Base-by-base conservation (phyloP, 2,797 vertebrate genomes). In the Lutjanus argentimaculatus region DNA sequence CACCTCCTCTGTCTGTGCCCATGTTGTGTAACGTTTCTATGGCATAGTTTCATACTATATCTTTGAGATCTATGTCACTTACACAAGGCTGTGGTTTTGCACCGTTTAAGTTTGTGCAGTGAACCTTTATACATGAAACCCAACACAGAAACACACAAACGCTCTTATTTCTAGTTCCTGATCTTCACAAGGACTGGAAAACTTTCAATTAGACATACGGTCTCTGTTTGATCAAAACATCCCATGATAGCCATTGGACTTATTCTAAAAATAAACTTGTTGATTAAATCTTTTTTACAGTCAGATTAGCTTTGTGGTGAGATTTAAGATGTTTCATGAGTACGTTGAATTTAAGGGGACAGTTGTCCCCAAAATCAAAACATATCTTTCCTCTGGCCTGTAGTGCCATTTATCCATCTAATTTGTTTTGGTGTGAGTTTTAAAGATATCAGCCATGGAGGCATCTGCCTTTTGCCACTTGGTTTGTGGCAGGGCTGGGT, bases 11-110 rank as follows among this genome's bases (percentile, higher is more conserved):
- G 65, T 65, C 45, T 58, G 59, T 42, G 55, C 74, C 48, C 45
- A 64, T 1, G 66, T 48, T 36, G 49, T 59, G 71, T 16, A 63
- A 73, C 58, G 67, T 62, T 17, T 49, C 12, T 40, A 40, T 57
- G 65, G 42, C 42, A 59, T 67, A 81, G 75, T 82, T 87, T 63
- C 16, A 40, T 30, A 40, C 53, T 75, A 17, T 7, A 56, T 85
- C 79, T 80, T 16, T 66, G 9, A 83, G 85, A 91, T 88, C 49
- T 36, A 36, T 36, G 30, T 55, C 12, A 17, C 48, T 56, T 21
- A 22, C 10, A 58, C 25, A 45, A 61, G 10, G 21, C 46, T 49
- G 46, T 22, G 45, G 40, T 63, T 72, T 55, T 70, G 15, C 22
- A 25, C 8, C 6, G 12, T 73, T 42, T 52, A 30, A 77, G 48